These are phyloP conservation scores for Eumeta japonica DNA, from an alignment of 1,140 invertebrate genomes.

Conservation along the genomic window DNA sequence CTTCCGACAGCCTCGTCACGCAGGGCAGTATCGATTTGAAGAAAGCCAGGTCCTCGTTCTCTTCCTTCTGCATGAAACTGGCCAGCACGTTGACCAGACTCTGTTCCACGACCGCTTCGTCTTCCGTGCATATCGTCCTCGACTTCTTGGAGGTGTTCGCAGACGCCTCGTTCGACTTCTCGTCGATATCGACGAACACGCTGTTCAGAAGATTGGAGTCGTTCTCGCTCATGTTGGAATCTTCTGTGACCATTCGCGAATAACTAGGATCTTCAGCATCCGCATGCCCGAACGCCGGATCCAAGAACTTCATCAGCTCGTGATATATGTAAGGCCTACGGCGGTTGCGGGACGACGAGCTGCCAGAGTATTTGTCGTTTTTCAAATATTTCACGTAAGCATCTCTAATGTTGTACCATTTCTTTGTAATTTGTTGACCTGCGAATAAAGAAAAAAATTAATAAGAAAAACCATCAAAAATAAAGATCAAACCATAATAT, in stretches of 20 bases:
- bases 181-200: slow-evolving; percentile 3
- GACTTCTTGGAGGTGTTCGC: not conserved
- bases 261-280: not conserved
- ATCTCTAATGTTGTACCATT: slow-evolving; percentile 7
- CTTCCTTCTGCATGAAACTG: slow-evolving; percentile 6
- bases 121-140: not conserved
- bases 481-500: too few species aligned
- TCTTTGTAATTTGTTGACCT: slow-evolving; percentile 3
- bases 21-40: slow-evolving; percentile 7
- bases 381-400: slow-evolving; percentile 6
- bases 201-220: slow-evolving; percentile 1
- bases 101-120: too few species aligned
- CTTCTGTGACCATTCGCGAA: too few species aligned
- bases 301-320: not conserved
- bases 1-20: slow-evolving; percentile 2
- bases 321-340: slow-evolving; percentile 1
- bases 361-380: slow-evolving; percentile 1
- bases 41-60: slow-evolving; percentile 6
- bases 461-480: too few species aligned
- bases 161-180: not conserved
- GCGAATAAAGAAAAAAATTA: not conserved
- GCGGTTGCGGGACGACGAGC: too few species aligned
- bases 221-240: too few species aligned
- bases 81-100: slow-evolving; percentile 2
- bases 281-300: not conserved